phyloP scores from a whole-genome alignment of 2,797 vertebrate genomes.

The Microctenopoma stevenorrisi region DNA sequence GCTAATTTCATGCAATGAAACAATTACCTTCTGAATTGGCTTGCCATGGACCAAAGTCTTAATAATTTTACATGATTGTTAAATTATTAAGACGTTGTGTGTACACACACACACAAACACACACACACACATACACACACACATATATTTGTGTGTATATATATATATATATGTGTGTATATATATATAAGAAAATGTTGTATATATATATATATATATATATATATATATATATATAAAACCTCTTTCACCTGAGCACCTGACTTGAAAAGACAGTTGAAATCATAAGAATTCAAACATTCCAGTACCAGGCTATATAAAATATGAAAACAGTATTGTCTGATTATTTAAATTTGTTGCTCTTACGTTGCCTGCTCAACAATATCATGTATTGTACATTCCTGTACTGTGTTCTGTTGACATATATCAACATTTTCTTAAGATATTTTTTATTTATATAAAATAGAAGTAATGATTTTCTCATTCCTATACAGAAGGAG shows the following conservation, averaged over 20 bases:
- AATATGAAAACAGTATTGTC: too few species aligned
- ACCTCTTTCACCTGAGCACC: too few species aligned
- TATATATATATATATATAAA: too few species aligned
- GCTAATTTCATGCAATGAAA: neutral
- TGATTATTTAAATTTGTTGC: neutral
- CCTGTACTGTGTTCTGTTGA: slow-evolving; percentile 10
- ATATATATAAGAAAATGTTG: too few species aligned
- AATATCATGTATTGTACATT: neutral
- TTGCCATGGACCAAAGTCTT: neutral
- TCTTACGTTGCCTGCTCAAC: neutral
- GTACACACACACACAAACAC: too few species aligned
- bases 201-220: too few species aligned
- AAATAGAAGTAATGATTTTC: neutral
- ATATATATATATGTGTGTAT: too few species aligned
- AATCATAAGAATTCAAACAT: neutral
- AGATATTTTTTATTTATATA: neutral
- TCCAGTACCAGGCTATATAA: neutral
- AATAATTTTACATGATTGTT: too few species aligned
- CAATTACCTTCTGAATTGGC: neutral
- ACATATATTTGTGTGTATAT: too few species aligned
- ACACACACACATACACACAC: too few species aligned
- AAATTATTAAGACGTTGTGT: too few species aligned
- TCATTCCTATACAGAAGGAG: neutral
- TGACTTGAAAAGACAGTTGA: neutral
- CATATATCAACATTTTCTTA: neutral